phyloP scores from a whole-genome alignment of 2,797 vertebrate genomes.

The Protonibea diacanthus region DNA sequence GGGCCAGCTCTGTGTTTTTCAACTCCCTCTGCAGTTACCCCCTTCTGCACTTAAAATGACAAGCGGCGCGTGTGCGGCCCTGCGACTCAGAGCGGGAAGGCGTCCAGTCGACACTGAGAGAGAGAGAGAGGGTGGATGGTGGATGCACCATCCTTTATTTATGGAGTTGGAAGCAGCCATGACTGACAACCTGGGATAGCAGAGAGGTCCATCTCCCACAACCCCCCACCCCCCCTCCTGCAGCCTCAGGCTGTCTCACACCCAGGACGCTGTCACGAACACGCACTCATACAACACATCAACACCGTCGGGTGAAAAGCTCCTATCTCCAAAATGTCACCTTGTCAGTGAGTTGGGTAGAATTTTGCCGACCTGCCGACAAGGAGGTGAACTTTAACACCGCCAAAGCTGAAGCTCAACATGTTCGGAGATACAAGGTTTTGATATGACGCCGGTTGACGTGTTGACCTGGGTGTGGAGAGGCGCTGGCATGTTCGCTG shows the following conservation, averaged over 20 bases:
- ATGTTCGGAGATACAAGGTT: slow-evolving; percentile 13
- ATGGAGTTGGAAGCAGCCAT: slow-evolving; percentile 61
- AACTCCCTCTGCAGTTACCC: slow-evolving; percentile 45
- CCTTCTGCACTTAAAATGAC: slow-evolving; percentile 69
- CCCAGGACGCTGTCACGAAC: slow-evolving; percentile 44
- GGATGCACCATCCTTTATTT: slow-evolving; percentile 79
- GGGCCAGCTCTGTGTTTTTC: slow-evolving; percentile 39
- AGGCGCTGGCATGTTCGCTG: neutral
- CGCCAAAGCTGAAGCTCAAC: neutral
- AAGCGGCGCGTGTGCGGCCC: slow-evolving; percentile 41
- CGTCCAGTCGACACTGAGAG: slow-evolving; percentile 35
- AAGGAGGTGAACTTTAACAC: slow-evolving; percentile 17
- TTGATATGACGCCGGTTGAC: slow-evolving; percentile 1
- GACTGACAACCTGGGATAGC: slow-evolving; percentile 77
- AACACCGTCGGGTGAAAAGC: slow-evolving; percentile 7
- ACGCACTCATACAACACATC: slow-evolving; percentile 54
- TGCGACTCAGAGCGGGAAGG: slow-evolving; percentile 26
- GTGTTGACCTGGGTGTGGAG: slow-evolving; percentile 15
- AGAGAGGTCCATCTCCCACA: slow-evolving; percentile 59
- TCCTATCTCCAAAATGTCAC: slow-evolving; percentile 37
- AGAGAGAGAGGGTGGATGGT: slow-evolving; percentile 26
- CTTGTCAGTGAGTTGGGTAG: slow-evolving; percentile 13
- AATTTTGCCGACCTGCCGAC: neutral
- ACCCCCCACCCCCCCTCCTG: neutral
- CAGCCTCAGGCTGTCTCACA: slow-evolving; percentile 60